Percentiles rank a stretch among this genome's conserved stretches.
Conservation (phyloP, 2,113 vertebrate species). For the Pluvianellus socialis region DNA sequence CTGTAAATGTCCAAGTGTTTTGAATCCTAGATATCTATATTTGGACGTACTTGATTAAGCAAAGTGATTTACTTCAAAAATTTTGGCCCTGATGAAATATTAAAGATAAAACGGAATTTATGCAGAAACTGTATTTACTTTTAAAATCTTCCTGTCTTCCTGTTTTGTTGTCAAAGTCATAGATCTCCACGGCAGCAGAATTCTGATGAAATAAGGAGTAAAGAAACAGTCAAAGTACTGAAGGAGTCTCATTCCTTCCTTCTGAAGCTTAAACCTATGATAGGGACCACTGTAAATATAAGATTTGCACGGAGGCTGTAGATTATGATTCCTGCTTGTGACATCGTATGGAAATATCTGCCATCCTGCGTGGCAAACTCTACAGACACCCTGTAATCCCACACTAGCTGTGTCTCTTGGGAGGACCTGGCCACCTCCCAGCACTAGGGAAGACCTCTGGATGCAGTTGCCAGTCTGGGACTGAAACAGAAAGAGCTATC, state of each 20-base stretch:
- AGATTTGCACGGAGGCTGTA: background rate
- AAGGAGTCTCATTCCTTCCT: background rate
- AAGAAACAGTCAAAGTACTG: background rate
- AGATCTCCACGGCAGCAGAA: background rate
- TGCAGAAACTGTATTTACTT: background rate
- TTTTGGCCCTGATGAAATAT: background rate
- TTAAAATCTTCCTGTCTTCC: background rate
- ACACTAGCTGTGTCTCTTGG: background rate
- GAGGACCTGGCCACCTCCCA: background rate
- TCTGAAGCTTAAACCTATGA: background rate
- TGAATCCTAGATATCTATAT: background rate
- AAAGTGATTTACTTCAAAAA: background rate
- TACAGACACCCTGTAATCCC: background rate
- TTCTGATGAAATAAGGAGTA: background rate
- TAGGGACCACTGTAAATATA: background rate
- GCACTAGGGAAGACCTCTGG: background rate
- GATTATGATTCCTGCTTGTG: background rate
- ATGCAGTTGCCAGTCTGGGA: background rate
- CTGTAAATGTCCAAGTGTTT: background rate
- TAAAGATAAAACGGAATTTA: background rate
- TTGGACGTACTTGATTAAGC: background rate
- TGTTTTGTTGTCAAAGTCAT: background rate
- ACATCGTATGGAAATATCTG: background rate
- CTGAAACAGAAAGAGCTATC: background rate
- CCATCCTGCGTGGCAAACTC: background rate